Percentiles rank a stretch among this genome's conserved stretches.
These are phyloP conservation scores for Lateolabrax maculatus DNA, from an alignment of 2,797 vertebrate species.

Conservation along the genomic window DNA sequence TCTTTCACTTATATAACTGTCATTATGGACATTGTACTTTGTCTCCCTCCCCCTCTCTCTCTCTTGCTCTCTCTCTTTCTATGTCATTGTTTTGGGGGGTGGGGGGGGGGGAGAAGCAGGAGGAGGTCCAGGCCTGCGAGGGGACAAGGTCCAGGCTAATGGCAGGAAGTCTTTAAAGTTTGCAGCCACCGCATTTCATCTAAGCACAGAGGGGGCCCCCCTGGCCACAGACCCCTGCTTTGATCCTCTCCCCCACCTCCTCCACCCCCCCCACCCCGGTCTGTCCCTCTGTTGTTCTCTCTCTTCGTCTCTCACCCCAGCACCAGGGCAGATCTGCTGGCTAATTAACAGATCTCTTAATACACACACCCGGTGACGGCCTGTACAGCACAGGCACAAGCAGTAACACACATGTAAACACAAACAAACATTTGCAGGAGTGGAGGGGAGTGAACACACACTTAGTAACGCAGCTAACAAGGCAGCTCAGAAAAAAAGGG, in stretches of 20 bases:
- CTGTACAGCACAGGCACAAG: slow-evolving; percentile 6
- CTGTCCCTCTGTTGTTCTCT: slow-evolving; percentile 43
- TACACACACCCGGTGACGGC: slow-evolving; percentile 83
- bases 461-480: slow-evolving; percentile 27
- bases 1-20: slow-evolving; percentile 82
- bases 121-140: slow-evolving; percentile 91
- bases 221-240: slow-evolving; percentile 92
- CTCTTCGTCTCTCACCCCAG: slow-evolving; percentile 75
- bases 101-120: slow-evolving; percentile 63
- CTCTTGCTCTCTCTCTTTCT: slow-evolving; percentile 14
- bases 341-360: slow-evolving; percentile 97
- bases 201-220: slow-evolving; percentile 91
- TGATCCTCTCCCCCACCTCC: slow-evolving; percentile 87
- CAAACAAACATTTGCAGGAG: neutral
- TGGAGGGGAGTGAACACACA: neutral
- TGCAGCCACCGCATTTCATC: slow-evolving; percentile 93
- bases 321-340: slow-evolving; percentile 88
- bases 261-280: slow-evolving; percentile 29
- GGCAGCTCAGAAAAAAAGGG: neutral
- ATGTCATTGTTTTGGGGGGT: slow-evolving; percentile 77
- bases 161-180: slow-evolving; percentile 99
- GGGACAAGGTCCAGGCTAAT: slow-evolving; percentile 97
- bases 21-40: slow-evolving; percentile 90
- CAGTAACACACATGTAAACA: slow-evolving; percentile 3
- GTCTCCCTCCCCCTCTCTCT: slow-evolving; percentile 6